phyloP scores from a whole-genome alignment of 2,797 vertebrate species.

The Sylvilagus floridanus region DNA sequence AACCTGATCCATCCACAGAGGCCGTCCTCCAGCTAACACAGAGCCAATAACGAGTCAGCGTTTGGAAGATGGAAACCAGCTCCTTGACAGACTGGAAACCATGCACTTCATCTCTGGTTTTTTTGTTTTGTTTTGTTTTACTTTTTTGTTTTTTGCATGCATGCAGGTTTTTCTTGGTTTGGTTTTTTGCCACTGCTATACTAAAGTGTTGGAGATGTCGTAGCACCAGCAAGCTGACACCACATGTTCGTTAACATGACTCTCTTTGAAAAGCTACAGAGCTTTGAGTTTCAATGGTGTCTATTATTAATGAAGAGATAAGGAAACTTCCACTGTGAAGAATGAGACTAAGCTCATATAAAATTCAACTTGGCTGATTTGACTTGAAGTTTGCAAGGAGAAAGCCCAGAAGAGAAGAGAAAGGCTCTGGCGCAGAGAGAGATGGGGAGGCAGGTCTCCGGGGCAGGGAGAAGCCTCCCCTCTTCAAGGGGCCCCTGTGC shows the following conservation, averaged over 20 bases:
- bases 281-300: conserved; percentile 53
- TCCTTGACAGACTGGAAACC: conserved; percentile 7
- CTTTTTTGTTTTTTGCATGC: too few species aligned
- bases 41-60: background rate
- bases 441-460: background rate
- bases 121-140: too few species aligned
- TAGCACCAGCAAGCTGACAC: conserved; percentile 19
- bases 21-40: background rate
- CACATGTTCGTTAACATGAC: conserved; percentile 54
- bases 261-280: conserved; percentile 67
- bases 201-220: conserved; percentile 7
- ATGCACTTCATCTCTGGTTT: background rate
- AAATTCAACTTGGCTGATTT: conserved; percentile 67
- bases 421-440: background rate
- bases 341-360: conserved; percentile 63
- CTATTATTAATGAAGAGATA: conserved; percentile 73
- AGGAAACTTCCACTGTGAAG: conserved; percentile 59
- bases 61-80: conserved; percentile 48
- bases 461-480: background rate
- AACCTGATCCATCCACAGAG: background rate
- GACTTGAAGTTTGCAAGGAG: conserved; percentile 40
- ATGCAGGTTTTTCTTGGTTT: too few species aligned
- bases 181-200: background rate
- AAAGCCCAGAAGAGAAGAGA: background rate
- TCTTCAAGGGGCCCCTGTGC: background rate